These are phyloP conservation scores for Oreochromis aureus DNA, from an alignment of 2,113 vertebrate species.

Conservation along the genomic window DNA sequence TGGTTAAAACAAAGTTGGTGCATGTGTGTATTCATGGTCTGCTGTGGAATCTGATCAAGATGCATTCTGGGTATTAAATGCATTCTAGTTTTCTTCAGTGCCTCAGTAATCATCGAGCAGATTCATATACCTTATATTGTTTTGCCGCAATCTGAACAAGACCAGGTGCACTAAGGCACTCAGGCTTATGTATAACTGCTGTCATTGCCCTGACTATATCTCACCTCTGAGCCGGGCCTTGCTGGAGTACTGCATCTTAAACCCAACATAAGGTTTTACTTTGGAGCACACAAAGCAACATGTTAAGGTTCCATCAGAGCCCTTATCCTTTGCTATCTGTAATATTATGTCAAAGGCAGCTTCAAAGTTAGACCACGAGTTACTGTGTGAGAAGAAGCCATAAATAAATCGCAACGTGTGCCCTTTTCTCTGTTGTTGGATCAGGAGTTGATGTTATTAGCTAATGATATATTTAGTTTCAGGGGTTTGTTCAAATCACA, in stretches of 20 bases:
- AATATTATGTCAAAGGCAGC: neutral
- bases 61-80: neutral
- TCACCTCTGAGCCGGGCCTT: neutral
- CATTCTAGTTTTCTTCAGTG: neutral
- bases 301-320: neutral
- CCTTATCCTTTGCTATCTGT: neutral
- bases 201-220: neutral
- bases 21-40: neutral
- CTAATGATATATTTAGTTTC: neutral
- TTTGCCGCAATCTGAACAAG: neutral
- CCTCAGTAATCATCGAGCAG: accelerated
- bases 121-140: accelerated
- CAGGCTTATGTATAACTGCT: accelerated
- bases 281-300: neutral
- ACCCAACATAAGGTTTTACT: neutral
- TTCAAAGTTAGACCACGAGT: accelerated
- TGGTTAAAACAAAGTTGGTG: neutral
- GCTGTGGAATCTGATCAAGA: neutral
- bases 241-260: neutral
- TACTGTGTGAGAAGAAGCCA: neutral
- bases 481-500: neutral
- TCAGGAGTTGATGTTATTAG: neutral
- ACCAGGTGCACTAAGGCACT: neutral
- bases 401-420: neutral
- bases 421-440: neutral